Conservation (phyloP, 2,888 invertebrate genomes). For the Diarsia mendica region DNA sequence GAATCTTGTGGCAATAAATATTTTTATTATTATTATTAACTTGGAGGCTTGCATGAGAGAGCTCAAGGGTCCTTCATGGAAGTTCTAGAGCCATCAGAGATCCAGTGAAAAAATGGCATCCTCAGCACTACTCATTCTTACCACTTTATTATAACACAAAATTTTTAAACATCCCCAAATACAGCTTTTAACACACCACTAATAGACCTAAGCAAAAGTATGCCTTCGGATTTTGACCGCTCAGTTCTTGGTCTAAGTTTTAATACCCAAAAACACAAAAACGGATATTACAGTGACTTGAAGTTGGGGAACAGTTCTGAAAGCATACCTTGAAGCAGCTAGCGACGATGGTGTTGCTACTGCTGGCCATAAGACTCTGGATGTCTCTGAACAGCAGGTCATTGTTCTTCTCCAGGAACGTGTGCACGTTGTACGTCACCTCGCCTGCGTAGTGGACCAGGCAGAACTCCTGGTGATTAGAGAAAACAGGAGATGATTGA, state of each 20-base stretch:
- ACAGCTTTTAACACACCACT: neutral
- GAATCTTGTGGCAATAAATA: too few relatives aligned
- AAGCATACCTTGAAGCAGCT: slow-evolving; percentile 82
- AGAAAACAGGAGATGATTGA: neutral
- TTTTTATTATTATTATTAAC: too few relatives aligned
- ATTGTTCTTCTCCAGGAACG: slow-evolving; percentile 98
- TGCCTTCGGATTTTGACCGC: neutral
- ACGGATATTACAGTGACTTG: too few relatives aligned
- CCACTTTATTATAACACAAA: neutral
- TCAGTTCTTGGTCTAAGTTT: neutral
- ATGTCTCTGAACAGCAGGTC: slow-evolving; percentile 97
- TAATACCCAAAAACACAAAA: neutral
- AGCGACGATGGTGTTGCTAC: slow-evolving; percentile 83
- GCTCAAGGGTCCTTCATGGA: neutral
- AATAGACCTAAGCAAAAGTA: too few relatives aligned
- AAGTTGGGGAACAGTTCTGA: too few relatives aligned
- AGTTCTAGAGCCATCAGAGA: neutral
- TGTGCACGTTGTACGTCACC: slow-evolving; percentile 96
- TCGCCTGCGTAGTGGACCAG: slow-evolving; percentile 97
- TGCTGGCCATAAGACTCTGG: slow-evolving; percentile 94
- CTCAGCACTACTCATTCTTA: neutral
- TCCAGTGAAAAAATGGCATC: neutral
- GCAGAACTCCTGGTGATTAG: slow-evolving; percentile 93
- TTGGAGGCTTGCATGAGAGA: neutral
- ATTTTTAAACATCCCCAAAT: neutral